phyloP scores from a whole-genome alignment of 2,888 invertebrate species.

The Apomyelois bistriatella region DNA sequence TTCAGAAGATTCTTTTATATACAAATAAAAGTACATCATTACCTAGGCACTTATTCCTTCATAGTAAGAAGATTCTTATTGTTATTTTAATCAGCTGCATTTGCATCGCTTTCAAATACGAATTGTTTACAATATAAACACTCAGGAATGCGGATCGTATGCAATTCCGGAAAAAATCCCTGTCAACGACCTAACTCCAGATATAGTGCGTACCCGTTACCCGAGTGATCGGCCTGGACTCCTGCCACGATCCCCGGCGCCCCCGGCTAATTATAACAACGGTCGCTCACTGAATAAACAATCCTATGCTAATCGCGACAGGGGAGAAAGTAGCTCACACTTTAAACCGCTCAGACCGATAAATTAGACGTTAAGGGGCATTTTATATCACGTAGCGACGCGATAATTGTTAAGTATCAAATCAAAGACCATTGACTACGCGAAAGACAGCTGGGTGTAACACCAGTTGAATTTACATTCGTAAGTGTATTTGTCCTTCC shows the following conservation, averaged over 20 bases:
- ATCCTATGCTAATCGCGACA: slow-evolving; percentile 50
- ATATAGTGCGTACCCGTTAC: slow-evolving; percentile 70
- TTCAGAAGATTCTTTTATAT: no score
- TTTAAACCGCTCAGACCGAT: slow-evolving; percentile 29
- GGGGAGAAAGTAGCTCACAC: slow-evolving; percentile 50
- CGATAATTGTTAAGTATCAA: slow-evolving; percentile 38
- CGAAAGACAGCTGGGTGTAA: not conserved
- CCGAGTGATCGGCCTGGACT: slow-evolving; percentile 77
- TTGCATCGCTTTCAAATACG: slow-evolving; percentile 9
- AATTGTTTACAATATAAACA: not conserved
- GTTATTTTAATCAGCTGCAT: not conserved
- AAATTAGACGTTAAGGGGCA: slow-evolving; percentile 40
- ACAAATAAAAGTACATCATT: no score
- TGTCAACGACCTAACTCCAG: slow-evolving; percentile 71
- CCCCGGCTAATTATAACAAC: slow-evolving; percentile 61
- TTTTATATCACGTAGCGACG: slow-evolving; percentile 34
- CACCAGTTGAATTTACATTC: not conserved
- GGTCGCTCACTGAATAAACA: slow-evolving; percentile 49
- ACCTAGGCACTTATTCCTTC: no score
- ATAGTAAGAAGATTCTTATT: no score
- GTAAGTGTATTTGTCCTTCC: not conserved
- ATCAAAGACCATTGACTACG: slow-evolving; percentile 22
- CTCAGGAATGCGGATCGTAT: slow-evolving; percentile 42
- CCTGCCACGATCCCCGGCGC: slow-evolving; percentile 66
- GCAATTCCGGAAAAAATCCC: slow-evolving; percentile 56